Evolutionary conservation across 2,113 vertebrate genomes (phyloP).

Genomic region (Paradoxurus hermaphroditus): DNA sequence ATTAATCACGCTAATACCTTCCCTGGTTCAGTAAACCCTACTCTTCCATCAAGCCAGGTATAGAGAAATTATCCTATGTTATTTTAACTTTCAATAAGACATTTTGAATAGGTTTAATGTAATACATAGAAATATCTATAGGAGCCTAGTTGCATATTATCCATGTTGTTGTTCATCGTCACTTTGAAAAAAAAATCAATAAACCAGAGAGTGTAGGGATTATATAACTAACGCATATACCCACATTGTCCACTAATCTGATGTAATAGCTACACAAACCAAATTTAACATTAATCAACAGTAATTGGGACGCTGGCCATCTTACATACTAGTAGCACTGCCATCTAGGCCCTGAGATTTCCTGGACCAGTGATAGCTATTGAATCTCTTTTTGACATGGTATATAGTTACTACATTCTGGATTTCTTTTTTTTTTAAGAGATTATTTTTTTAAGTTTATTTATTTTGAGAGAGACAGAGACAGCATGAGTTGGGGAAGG

Average conservation of each 20-base stretch:
- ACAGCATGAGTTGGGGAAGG: too few species aligned
- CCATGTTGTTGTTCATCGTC: background rate
- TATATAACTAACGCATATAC: background rate
- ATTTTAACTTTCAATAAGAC: conserved; percentile 22
- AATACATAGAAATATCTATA: background rate
- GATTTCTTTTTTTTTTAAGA: background rate
- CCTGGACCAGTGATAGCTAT: background rate
- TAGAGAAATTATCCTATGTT: conserved; percentile 37
- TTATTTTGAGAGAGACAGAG: too few species aligned
- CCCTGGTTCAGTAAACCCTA: background rate
- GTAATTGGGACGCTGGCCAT: background rate
- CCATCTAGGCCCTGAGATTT: background rate
- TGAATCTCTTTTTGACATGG: background rate
- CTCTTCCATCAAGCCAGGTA: background rate
- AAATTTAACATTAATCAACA: background rate
- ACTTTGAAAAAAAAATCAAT: conserved; percentile 17
- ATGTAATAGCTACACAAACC: background rate
- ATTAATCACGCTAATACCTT: conserved; percentile 24
- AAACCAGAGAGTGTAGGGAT: background rate
- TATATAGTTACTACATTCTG: background rate
- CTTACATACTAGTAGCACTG: background rate
- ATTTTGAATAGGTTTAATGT: background rate
- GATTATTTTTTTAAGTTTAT: too few species aligned
- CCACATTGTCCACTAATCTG: background rate
- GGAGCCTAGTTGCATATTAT: background rate